These are phyloP conservation scores for Dolichomitus sp. DNA, from an alignment of 2,888 invertebrate species.

Conservation along the genomic window DNA sequence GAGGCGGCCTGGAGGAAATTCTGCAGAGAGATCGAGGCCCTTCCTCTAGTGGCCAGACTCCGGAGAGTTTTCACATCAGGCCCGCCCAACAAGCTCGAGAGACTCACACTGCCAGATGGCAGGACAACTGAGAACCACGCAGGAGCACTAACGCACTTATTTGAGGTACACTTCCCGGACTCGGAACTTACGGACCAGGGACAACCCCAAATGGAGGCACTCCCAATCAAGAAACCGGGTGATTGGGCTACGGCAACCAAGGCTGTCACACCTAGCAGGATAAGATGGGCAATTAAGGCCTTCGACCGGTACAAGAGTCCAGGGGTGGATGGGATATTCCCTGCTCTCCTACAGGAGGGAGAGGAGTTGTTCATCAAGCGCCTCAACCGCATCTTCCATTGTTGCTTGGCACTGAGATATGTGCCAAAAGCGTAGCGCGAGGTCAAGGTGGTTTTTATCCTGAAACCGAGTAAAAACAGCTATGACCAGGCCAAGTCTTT, in stretches of 20 bases:
- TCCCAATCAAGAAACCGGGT: too few species aligned
- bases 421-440: constrained; percentile 51
- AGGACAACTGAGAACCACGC: background rate
- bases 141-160: too few species aligned
- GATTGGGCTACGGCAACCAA: too few species aligned
- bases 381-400: constrained; percentile 6
- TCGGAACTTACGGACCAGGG: too few species aligned
- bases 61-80: constrained; percentile 37
- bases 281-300: constrained; percentile 23
- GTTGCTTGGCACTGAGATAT: constrained; percentile 45
- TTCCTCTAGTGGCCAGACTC: constrained; percentile 11
- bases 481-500: constrained; percentile 48
- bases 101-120: constrained; percentile 29
- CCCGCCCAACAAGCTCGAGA: constrained; percentile 7
- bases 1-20: too few species aligned
- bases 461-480: constrained; percentile 2
- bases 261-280: constrained; percentile 12
- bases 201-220: too few species aligned
- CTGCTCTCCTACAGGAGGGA: constrained; percentile 36
- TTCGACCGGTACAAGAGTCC: too few species aligned
- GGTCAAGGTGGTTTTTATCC: too few species aligned
- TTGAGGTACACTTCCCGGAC: too few species aligned
- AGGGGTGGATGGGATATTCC: constrained; percentile 40
- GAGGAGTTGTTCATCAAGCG: constrained; percentile 4
- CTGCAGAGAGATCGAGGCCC: constrained; percentile 9